Evolutionary conservation across 2,888 invertebrate genomes (phyloP), one percentile per base, ranked within the genome.

Genomic region (Urechis unicinctus): DNA sequence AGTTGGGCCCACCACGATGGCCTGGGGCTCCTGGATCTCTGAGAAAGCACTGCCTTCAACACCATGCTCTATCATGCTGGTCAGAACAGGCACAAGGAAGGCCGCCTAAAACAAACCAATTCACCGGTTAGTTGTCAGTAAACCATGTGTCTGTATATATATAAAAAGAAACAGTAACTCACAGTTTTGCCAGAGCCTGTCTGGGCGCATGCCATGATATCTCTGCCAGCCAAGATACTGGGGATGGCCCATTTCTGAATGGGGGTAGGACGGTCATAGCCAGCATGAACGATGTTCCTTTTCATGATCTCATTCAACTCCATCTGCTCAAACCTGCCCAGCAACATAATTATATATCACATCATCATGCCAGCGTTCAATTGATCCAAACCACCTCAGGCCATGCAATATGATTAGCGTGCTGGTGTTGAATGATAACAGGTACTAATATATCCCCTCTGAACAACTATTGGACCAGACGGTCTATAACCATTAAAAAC

Each of bases 171-270:
- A 21, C 17, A n/a, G 51, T 55, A 52, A 68, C 79, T 81, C 79
- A 87, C 95, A 0, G 96, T 96, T 81, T 97, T 97, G 17, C 97
- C 98, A 0, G 95, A 95, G 0, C 97, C 97, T 5, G 97, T 98
- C 77, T 97, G 96, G 0, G 97, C 96, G 72, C 96, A 96, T 0
- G 89, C 94, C 92, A 97, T 96, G 28, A 98, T 78, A 81, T 98
- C 97, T 29, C 92, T 81, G 0, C 88, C 88, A 0, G 73, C 80
- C 76, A 86, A 80, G 29, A 96, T 85, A 29, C 90, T 86, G 0
- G 96, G 95, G 52, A 96, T 85, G 0, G 93, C 86, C 65, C 89
- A 82, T 72, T 93, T 93, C 74, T 98, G 97, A 24, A 98, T 89
- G 0, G 97, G 97, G 0, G 97, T 97, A 0, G 95, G 95, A 61